A percentile compares a stretch with the other conserved stretches of the same genome.
Conservation (phyloP, 2,113 vertebrate genomes). For the Thunnus thynnus region DNA sequence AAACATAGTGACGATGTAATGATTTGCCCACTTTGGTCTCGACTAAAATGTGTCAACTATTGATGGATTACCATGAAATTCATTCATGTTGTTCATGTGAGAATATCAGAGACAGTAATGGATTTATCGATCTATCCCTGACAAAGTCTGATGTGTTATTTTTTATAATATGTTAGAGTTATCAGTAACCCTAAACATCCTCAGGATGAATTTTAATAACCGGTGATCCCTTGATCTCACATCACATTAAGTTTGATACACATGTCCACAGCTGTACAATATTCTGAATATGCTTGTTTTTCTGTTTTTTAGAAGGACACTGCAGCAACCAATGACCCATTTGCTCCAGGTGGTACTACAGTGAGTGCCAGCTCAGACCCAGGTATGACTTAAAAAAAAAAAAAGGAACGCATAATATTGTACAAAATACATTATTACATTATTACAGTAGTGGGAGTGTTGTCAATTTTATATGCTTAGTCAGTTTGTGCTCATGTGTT, state of each 20-base stretch:
- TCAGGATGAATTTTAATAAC: too few relatives aligned
- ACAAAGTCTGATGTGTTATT: too few relatives aligned
- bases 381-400: conserved; percentile 83
- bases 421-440: neutral
- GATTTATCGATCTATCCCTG: too few relatives aligned
- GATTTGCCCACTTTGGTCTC: too few relatives aligned
- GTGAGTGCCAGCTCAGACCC: conserved; percentile 87
- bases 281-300: neutral
- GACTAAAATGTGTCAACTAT: too few relatives aligned
- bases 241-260: neutral
- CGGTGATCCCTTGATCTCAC: too few relatives aligned
- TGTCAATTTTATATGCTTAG: neutral
- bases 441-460: neutral
- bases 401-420: neutral
- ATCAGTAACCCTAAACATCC: too few relatives aligned
- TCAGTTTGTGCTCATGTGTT: conserved; percentile 24
- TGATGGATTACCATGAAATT: too few relatives aligned
- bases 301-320: conserved; percentile 86
- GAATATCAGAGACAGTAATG: too few relatives aligned
- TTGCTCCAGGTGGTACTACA: conserved; percentile 95
- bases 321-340: conserved; percentile 91
- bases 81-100: too few relatives aligned
- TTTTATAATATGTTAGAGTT: too few relatives aligned
- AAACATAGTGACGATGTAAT: neutral
- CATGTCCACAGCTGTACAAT: neutral